These are phyloP conservation scores for Triplophysa yarkandensis DNA, from an alignment of 2,797 vertebrate species.

Conservation along the genomic window DNA sequence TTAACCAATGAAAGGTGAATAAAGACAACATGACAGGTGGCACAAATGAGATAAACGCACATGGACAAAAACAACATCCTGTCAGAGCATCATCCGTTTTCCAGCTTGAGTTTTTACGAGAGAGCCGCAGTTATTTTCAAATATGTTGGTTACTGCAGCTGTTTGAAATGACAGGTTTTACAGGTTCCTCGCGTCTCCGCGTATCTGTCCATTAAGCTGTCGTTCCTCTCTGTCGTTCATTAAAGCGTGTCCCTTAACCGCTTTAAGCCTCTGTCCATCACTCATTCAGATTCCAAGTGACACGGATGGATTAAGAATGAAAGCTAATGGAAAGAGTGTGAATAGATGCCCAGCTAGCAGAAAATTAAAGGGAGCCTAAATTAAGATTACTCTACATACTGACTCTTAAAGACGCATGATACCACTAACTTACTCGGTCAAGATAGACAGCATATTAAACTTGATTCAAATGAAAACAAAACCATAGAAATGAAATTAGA, in stretches of 20 bases:
- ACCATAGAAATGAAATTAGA: background rate
- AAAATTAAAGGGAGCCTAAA: slow-evolving; percentile 33
- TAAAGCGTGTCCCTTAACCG: slow-evolving; percentile 23
- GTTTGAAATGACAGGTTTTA: slow-evolving; percentile 4
- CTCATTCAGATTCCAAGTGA: slow-evolving; percentile 54
- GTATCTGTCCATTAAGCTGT: slow-evolving; percentile 32
- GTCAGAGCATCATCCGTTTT: background rate
- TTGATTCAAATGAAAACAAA: slow-evolving; percentile 13
- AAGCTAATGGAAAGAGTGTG: slow-evolving; percentile 67
- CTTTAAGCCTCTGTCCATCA: slow-evolving; percentile 52
- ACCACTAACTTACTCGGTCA: slow-evolving; percentile 27
- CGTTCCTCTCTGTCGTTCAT: slow-evolving; percentile 42
- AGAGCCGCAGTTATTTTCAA: slow-evolving; percentile 11
- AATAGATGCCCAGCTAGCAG: slow-evolving; percentile 15
- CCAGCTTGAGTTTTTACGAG: background rate
- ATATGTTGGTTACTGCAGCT: background rate
- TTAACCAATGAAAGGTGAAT: slow-evolving; percentile 36
- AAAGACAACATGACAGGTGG: slow-evolving; percentile 34
- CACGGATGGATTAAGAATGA: slow-evolving; percentile 70
- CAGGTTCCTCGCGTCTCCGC: background rate
- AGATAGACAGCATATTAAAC: background rate
- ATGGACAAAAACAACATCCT: slow-evolving; percentile 29
- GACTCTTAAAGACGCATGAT: slow-evolving; percentile 21
- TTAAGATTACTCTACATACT: slow-evolving; percentile 10
- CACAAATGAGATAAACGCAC: slow-evolving; percentile 33